These are phyloP conservation scores for Callitettix versicolor DNA, from an alignment of 1,140 invertebrate species.

Conservation along the genomic window DNA sequence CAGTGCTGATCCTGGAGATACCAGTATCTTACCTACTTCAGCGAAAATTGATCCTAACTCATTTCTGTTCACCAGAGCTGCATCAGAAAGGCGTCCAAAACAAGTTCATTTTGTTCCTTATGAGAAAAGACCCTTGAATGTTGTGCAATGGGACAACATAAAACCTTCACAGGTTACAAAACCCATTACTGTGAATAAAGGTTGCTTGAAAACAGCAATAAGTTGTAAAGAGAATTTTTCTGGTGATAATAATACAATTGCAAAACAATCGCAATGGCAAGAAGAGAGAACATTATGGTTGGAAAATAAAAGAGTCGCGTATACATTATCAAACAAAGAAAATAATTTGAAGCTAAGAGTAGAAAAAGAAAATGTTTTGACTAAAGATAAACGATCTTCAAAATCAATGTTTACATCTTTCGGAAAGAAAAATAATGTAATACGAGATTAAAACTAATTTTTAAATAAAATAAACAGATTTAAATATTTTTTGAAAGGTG, in stretches of 20 bases:
- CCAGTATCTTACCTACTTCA: slow-evolving; percentile 40
- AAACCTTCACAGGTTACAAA: not conserved
- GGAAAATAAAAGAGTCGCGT: slow-evolving; percentile 7
- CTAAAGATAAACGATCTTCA: too few species aligned
- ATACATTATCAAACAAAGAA: not conserved
- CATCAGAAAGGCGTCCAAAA: slow-evolving; percentile 13
- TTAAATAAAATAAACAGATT: too few species aligned
- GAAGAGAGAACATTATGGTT: slow-evolving; percentile 10
- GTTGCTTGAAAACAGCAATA: not conserved
- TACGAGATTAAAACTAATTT: too few species aligned
- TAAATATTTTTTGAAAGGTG: too few species aligned
- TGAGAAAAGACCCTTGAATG: not conserved
- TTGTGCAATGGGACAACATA: not conserved
- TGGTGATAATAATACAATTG: not conserved
- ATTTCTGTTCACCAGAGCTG: slow-evolving; percentile 8
- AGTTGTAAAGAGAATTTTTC: not conserved
- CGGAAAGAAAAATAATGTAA: too few species aligned
- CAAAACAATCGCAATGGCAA: not conserved
- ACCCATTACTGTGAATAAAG: not conserved
- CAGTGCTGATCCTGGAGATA: slow-evolving; percentile 43
- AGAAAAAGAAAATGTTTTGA: slow-evolving; percentile 6
- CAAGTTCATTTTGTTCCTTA: slow-evolving; percentile 19
- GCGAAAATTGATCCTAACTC: slow-evolving; percentile 36
- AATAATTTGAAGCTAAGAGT: not conserved
- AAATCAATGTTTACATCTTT: too few species aligned